These are phyloP conservation scores for Drosophila infuscata DNA, from an alignment of 2,888 invertebrate species.

Conservation along the genomic window DNA sequence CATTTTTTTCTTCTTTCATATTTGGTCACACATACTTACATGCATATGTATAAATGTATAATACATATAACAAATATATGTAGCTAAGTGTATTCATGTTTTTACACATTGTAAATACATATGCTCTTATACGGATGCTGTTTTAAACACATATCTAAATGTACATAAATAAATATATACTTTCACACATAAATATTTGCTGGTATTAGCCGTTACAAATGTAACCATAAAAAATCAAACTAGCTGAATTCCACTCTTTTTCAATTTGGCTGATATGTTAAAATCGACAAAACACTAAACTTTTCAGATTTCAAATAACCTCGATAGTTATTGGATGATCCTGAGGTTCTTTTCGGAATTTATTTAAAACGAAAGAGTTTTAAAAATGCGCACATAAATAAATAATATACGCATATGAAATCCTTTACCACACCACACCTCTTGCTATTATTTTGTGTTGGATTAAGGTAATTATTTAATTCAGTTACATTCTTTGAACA, in stretches of 20 bases:
- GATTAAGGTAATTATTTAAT: not conserved
- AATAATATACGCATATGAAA: not conserved
- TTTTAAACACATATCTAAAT: not conserved
- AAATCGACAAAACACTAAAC: not conserved
- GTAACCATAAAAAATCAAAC: not conserved
- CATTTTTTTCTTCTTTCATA: conserved; percentile 19
- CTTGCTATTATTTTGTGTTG: not conserved
- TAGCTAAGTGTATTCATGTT: conserved; percentile 3
- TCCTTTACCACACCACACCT: not conserved
- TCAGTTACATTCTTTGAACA: not conserved
- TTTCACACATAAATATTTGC: not conserved
- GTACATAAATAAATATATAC: not conserved
- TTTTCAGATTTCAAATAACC: not conserved
- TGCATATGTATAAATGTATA: not conserved
- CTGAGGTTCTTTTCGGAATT: not conserved
- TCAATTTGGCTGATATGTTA: not conserved
- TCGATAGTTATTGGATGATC: not conserved
- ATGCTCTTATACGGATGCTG: not conserved
- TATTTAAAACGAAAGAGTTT: not conserved
- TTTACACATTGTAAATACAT: conserved; percentile 13
- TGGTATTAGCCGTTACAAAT: not conserved
- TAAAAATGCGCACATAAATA: not conserved
- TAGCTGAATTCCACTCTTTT: not conserved
- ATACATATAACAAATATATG: not conserved
- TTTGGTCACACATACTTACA: conserved; percentile 4